phyloP scores from a whole-genome alignment of 2,113 vertebrate species.

The Apteryx owenii region DNA sequence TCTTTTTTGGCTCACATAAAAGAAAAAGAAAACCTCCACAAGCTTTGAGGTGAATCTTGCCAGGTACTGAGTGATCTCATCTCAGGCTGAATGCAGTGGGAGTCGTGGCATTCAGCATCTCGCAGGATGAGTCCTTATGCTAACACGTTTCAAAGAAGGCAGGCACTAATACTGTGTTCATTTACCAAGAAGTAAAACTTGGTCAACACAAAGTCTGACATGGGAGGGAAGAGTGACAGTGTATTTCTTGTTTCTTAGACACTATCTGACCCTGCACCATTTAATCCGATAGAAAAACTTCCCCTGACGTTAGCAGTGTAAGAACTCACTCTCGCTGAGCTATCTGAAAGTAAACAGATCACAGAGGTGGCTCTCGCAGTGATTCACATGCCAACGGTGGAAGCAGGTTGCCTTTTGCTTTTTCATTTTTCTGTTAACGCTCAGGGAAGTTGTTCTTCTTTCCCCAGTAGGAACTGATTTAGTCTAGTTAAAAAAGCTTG shows the following conservation, averaged over 20 bases:
- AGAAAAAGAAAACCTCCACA: background rate
- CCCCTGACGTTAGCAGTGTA: background rate
- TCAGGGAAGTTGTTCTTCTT: slow-evolving; percentile 2
- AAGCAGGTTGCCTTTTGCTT: slow-evolving; percentile 15
- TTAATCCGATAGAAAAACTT: slow-evolving; percentile 27
- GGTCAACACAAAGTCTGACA: background rate
- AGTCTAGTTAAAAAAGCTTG: background rate
- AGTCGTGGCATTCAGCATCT: background rate
- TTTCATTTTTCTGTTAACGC: slow-evolving; percentile 34
- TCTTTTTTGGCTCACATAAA: background rate
- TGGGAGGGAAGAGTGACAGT: background rate
- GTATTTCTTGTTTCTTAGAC: slow-evolving; percentile 17
- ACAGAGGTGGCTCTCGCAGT: background rate
- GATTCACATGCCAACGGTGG: background rate
- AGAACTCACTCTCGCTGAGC: background rate
- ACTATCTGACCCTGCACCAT: background rate
- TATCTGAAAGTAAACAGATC: slow-evolving; percentile 16
- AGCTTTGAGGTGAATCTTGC: background rate
- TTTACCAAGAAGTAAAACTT: background rate
- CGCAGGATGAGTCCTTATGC: background rate
- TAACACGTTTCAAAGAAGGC: background rate
- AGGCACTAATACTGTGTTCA: background rate
- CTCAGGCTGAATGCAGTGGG: background rate
- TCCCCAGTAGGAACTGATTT: slow-evolving; percentile 2
- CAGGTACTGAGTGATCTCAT: accelerated